Evolutionary conservation across 1,140 invertebrate species (phyloP).

Genomic region (Rhynchophorus ferrugineus): DNA sequence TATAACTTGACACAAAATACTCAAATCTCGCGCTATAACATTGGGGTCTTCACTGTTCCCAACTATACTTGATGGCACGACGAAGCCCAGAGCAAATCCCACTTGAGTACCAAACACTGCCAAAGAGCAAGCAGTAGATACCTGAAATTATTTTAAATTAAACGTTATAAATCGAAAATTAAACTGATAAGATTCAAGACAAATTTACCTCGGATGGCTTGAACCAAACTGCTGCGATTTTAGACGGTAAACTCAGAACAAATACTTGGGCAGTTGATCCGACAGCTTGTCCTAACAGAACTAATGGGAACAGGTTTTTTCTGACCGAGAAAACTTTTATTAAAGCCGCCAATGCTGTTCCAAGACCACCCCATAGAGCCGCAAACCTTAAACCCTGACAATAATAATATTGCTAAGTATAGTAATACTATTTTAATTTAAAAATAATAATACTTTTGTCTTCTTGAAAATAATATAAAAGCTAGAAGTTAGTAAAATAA

Average conservation of each 20-base stretch:
- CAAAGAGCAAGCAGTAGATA: conserved; percentile 67
- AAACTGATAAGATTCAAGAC: background rate
- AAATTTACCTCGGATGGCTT: conserved; percentile 50
- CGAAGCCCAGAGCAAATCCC: conserved; percentile 41
- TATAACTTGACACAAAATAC: conserved; percentile 11
- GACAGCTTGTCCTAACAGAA: conserved; percentile 61
- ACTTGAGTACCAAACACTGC: conserved; percentile 76
- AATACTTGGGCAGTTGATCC: conserved; percentile 59
- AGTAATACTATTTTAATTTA: too few relatives aligned
- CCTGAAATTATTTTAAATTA: conserved; percentile 19
- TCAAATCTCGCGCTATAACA: conserved; percentile 37
- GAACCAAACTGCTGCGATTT: conserved; percentile 58
- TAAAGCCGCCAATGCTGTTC: conserved; percentile 56
- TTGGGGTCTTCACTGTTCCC: conserved; percentile 40
- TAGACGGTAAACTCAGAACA: conserved; percentile 62
- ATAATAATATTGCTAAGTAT: conserved; percentile 11
- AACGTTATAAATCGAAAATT: too few relatives aligned
- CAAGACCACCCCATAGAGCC: conserved; percentile 38
- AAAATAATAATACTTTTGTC: too few relatives aligned
- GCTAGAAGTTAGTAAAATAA: too few relatives aligned
- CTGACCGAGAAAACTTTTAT: conserved; percentile 59
- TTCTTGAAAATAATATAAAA: too few relatives aligned
- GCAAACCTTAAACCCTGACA: conserved; percentile 36
- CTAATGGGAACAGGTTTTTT: conserved; percentile 53
- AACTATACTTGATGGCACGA: conserved; percentile 42